phyloP scores from a whole-genome alignment of 2,888 invertebrate genomes.

The Polyommatus iphigenia region DNA sequence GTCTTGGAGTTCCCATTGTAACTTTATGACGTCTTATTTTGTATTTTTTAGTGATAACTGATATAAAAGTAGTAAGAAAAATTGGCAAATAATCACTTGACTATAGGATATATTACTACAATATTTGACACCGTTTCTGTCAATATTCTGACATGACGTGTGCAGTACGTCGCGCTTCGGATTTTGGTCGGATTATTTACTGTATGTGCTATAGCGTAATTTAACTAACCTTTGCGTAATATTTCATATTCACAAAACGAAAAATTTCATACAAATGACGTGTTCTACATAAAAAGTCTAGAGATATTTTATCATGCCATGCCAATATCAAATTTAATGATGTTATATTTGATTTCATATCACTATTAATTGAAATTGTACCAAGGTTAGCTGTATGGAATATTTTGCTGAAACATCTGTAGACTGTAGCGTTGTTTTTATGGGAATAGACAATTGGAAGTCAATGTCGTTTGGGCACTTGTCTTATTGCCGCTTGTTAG shows the following conservation, averaged over 20 bases:
- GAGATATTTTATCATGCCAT: not conserved
- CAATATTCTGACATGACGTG: too few relatives aligned
- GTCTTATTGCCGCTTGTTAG: not conserved
- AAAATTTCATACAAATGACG: too few relatives aligned
- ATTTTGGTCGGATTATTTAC: too few relatives aligned
- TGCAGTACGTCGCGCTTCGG: too few relatives aligned
- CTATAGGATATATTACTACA: too few relatives aligned
- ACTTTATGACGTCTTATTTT: not conserved
- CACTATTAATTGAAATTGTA: not conserved
- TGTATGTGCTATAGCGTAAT: too few relatives aligned
- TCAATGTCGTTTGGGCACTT: slow-evolving; percentile 4
- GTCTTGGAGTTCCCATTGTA: not conserved
- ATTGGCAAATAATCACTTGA: too few relatives aligned
- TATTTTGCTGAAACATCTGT: not conserved
- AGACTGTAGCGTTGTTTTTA: not conserved
- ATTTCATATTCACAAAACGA: too few relatives aligned
- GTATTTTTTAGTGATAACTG: not conserved
- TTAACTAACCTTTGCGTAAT: too few relatives aligned
- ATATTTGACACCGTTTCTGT: too few relatives aligned
- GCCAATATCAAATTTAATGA: not conserved
- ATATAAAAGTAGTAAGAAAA: not conserved
- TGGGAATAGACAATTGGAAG: slow-evolving; percentile 18
- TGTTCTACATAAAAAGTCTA: too few relatives aligned
- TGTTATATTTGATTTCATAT: not conserved
- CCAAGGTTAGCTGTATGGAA: not conserved